phyloP scores from a whole-genome alignment of 1,140 invertebrate genomes.

The Drosophila sechellia region DNA sequence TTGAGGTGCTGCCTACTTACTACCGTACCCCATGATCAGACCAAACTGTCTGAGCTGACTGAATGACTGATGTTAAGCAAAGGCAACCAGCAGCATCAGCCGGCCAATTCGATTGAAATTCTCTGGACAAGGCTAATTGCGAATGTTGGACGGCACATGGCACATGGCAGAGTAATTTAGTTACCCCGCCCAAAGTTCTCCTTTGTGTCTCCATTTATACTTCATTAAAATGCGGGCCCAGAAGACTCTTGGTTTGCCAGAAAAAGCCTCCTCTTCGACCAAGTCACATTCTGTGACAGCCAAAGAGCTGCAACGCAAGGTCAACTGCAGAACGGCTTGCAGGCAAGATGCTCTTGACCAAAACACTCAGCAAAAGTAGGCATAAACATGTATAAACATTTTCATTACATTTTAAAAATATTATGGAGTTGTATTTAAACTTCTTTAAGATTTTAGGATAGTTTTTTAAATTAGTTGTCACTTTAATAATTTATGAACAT shows the following conservation, averaged over 20 bases:
- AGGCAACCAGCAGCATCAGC: slow-evolving; percentile 9
- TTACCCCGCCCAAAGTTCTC: not conserved
- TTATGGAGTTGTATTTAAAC: not conserved
- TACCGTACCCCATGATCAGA: not conserved
- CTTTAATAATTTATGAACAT: too few species aligned
- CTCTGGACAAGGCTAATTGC: slow-evolving; percentile 63
- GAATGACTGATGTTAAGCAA: slow-evolving; percentile 38
- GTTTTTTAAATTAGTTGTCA: too few species aligned
- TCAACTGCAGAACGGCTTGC: slow-evolving; percentile 31
- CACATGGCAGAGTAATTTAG: slow-evolving; percentile 50
- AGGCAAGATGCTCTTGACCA: slow-evolving; percentile 26
- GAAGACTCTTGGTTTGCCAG: slow-evolving; percentile 16
- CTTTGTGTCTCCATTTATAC: slow-evolving; percentile 4
- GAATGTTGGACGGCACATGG: slow-evolving; percentile 56
- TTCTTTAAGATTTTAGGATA: not conserved
- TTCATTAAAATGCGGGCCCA: slow-evolving; percentile 52
- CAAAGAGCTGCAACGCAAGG: slow-evolving; percentile 44
- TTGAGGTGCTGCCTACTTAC: slow-evolving; percentile 40
- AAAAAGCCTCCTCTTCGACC: slow-evolving; percentile 19
- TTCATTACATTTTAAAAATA: too few species aligned
- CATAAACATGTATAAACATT: too few species aligned
- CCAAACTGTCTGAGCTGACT: slow-evolving; percentile 16
- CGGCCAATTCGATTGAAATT: slow-evolving; percentile 11
- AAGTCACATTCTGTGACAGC: slow-evolving; percentile 41
- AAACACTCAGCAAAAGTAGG: slow-evolving; percentile 3